Evolutionary conservation across 1,140 invertebrate species (phyloP).

Genomic region (Drosophila melanica): DNA sequence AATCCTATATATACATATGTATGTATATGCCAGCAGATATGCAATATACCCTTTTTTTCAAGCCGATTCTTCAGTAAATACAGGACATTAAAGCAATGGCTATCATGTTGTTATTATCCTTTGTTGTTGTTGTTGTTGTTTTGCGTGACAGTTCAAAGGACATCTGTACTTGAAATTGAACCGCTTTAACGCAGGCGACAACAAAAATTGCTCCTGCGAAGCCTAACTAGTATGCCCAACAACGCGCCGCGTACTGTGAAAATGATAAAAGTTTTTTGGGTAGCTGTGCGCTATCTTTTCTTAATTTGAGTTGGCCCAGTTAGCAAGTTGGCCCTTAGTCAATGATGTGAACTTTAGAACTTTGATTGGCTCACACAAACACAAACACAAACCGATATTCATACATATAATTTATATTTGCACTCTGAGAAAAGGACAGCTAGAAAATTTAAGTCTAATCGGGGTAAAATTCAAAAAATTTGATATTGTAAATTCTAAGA

Average conservation of each 20-base stretch:
- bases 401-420: conserved; percentile 25
- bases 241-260: conserved; percentile 44
- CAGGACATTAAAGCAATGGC: not conserved
- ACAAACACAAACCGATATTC: conserved; percentile 16
- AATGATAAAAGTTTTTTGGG: conserved; percentile 73
- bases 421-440: not conserved
- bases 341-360: conserved; percentile 78
- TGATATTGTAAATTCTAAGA: too few relatives aligned
- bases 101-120: not conserved
- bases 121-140: conserved; percentile 6
- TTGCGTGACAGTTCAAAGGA: conserved; percentile 15
- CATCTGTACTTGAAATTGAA: conserved; percentile 14
- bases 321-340: conserved; percentile 60
- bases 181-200: not conserved
- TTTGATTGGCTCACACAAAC: conserved; percentile 65
- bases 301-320: conserved; percentile 72
- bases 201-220: not conserved
- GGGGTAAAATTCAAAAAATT: too few relatives aligned
- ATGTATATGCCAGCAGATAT: too few relatives aligned
- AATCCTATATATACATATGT: too few relatives aligned
- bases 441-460: too few relatives aligned
- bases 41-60: too few relatives aligned
- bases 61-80: not conserved
- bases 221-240: conserved; percentile 38
- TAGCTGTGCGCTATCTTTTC: conserved; percentile 64